These are phyloP conservation scores for Tyria jacobaeae DNA, from an alignment of 2,888 invertebrate species.

Conservation along the genomic window DNA sequence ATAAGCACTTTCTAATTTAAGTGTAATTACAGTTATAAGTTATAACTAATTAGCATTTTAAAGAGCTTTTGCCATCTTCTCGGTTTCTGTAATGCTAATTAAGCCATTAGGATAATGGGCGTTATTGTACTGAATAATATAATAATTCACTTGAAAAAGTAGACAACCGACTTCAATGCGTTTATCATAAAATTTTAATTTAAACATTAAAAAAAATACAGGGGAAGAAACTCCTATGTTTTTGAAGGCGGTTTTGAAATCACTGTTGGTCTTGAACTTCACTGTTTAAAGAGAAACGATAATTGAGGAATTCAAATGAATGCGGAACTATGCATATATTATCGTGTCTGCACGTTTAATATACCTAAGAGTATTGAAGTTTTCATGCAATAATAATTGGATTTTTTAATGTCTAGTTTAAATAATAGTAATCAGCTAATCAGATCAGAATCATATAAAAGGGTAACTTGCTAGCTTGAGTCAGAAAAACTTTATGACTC, in stretches of 20 bases:
- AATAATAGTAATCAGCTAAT: no score
- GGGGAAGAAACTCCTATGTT: no score
- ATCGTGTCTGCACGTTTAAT: neutral
- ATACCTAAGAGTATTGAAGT: neutral
- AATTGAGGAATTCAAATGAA: neutral
- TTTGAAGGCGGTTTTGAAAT: no score
- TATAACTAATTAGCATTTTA: conserved; percentile 12
- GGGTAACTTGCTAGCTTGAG: no score
- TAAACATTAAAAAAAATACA: no score
- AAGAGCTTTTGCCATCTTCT: conserved; percentile 2
- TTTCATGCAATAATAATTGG: neutral
- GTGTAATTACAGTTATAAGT: conserved; percentile 1
- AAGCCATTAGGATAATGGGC: conserved; percentile 5
- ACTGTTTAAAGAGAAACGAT: neutral
- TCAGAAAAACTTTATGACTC: no score
- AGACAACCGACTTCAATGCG: no score
- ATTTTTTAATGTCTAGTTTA: neutral
- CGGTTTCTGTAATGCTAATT: conserved; percentile 10
- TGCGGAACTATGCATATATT: neutral
- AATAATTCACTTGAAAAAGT: no score
- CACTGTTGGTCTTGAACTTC: neutral
- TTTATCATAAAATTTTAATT: no score
- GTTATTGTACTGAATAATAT: neutral
- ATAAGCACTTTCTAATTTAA: conserved; percentile 10
- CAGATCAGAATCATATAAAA: no score